Conservation (phyloP, 2,113 vertebrate species). For the Dasyornis broadbenti region DNA sequence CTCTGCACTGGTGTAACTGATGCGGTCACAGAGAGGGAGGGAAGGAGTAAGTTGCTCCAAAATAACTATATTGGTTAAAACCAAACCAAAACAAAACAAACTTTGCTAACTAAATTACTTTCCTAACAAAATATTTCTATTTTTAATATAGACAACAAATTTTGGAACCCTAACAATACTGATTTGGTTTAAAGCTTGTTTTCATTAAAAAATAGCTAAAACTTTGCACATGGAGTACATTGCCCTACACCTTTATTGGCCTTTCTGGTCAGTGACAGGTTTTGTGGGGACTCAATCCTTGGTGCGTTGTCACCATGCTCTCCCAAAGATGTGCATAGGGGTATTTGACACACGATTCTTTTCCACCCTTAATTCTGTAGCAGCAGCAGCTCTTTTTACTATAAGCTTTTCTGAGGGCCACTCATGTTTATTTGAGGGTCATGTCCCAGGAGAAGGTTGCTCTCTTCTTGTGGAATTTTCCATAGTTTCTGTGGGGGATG, state of each 20-base stretch:
- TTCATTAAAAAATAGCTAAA: background rate
- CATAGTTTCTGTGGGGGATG: background rate
- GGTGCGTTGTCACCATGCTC: background rate
- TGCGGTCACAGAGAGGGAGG: background rate
- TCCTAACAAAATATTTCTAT: background rate
- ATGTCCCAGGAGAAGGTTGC: background rate
- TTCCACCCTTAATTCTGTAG: background rate
- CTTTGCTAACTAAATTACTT: background rate
- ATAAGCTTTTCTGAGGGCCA: background rate
- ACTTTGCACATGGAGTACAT: background rate
- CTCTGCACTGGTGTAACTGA: background rate
- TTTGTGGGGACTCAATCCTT: background rate
- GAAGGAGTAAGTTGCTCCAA: background rate
- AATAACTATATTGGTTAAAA: background rate
- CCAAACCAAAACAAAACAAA: background rate
- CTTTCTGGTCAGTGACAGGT: background rate
- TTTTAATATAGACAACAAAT: background rate
- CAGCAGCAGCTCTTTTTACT: background rate
- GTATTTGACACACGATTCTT: background rate
- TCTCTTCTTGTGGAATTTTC: background rate
- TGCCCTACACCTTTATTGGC: background rate
- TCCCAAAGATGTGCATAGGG: background rate
- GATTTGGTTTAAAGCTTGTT: background rate
- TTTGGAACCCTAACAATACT: background rate
- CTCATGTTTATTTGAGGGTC: background rate